phyloP scores from a whole-genome alignment of 2,888 invertebrate genomes.

The Margaritifera margaritifera region DNA sequence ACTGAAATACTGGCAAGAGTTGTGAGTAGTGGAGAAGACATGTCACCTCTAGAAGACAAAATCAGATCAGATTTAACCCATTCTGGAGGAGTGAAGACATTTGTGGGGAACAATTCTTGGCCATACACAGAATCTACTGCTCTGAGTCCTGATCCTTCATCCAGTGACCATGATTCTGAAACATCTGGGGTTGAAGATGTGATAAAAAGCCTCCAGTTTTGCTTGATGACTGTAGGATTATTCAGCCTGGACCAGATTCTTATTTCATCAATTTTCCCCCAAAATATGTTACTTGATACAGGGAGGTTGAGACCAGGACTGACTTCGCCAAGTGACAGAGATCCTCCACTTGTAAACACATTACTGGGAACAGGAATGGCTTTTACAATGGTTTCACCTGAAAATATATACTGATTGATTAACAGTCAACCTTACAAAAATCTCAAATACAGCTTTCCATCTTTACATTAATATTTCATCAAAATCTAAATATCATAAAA shows the following conservation, averaged over 20 bases:
- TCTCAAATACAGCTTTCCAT: no score
- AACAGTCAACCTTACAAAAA: no score
- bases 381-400: slow-evolving; percentile 40
- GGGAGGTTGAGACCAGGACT: slow-evolving; percentile 29
- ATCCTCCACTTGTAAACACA: slow-evolving; percentile 44
- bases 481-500: no score
- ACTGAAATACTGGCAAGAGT: slow-evolving; percentile 3
- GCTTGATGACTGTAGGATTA: slow-evolving; percentile 47
- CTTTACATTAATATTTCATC: no score
- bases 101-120: slow-evolving; percentile 38
- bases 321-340: slow-evolving; percentile 42
- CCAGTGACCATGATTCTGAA: slow-evolving; percentile 48
- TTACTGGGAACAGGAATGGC: slow-evolving; percentile 24
- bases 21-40: slow-evolving; percentile 20
- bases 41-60: slow-evolving; percentile 21
- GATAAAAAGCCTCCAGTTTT: slow-evolving; percentile 41
- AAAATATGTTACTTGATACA: slow-evolving; percentile 34
- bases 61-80: slow-evolving; percentile 50
- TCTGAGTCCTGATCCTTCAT: slow-evolving; percentile 42
- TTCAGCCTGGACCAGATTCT: slow-evolving; percentile 53
- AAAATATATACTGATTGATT: no score
- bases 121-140: slow-evolving; percentile 31
- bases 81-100: slow-evolving; percentile 34
- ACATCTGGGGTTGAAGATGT: slow-evolving; percentile 42
- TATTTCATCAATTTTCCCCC: slow-evolving; percentile 53